These are phyloP conservation scores for Petrolisthes cinctipes DNA, from an alignment of 2,888 invertebrate genomes.

Conservation along the genomic window DNA sequence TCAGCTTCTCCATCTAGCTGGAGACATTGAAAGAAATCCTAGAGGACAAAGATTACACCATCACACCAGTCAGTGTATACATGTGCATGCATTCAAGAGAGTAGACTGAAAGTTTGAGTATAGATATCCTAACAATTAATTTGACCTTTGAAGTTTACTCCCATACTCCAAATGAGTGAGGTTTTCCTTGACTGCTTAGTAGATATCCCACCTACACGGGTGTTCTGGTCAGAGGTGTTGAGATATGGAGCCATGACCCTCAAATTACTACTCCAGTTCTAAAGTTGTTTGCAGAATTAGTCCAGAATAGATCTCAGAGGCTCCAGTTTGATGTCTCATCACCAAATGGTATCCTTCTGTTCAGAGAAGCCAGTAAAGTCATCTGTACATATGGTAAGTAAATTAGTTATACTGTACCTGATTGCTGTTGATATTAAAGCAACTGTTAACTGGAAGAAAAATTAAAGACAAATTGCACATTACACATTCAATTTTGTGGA, in stretches of 20 bases:
- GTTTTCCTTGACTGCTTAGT: slow-evolving; percentile 72
- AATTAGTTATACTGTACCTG: no score
- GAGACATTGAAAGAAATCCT: no score
- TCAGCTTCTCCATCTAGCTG: no score
- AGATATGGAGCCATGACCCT: slow-evolving; percentile 94
- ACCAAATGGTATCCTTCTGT: slow-evolving; percentile 95
- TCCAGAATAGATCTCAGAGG: slow-evolving; percentile 95
- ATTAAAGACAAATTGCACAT: background rate
- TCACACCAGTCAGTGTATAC: background rate
- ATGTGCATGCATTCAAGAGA: background rate
- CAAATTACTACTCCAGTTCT: slow-evolving; percentile 93
- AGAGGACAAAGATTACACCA: no score
- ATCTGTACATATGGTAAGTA: slow-evolving; percentile 94
- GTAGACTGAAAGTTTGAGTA: no score
- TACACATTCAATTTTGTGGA: background rate
- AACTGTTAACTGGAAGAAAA: background rate
- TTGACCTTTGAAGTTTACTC: no score
- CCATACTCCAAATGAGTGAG: background rate
- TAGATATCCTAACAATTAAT: no score
- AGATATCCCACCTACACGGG: slow-evolving; percentile 91
- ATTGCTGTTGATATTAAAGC: no score
- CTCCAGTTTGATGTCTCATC: slow-evolving; percentile 97
- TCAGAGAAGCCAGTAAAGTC: slow-evolving; percentile 95
- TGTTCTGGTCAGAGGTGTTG: slow-evolving; percentile 89
- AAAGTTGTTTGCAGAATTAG: slow-evolving; percentile 94